Conservation (phyloP, 2,113 vertebrate genomes). For the Parotia lawesii region DNA sequence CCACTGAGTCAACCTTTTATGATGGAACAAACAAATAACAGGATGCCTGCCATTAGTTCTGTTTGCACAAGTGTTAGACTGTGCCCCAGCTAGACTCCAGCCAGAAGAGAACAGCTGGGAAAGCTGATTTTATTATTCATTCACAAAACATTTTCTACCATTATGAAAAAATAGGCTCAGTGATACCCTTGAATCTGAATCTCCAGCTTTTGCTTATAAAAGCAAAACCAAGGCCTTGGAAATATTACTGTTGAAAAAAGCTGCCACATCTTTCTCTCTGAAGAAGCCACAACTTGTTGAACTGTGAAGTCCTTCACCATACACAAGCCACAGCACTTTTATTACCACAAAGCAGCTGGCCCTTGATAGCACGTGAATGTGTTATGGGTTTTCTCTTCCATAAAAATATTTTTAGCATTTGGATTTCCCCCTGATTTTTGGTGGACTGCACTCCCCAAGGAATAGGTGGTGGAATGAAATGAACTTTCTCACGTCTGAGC, state of each 20-base stretch:
- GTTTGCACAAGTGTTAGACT: not conserved
- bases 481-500: not conserved
- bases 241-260: not conserved
- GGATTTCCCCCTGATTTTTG: not conserved
- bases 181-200: not conserved
- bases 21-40: not conserved
- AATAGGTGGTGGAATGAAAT: not conserved
- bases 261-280: not conserved
- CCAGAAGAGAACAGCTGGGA: not conserved
- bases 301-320: not conserved
- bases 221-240: not conserved
- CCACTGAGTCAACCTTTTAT: not conserved
- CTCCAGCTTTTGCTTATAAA: not conserved
- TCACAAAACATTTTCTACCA: not conserved
- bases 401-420: not conserved
- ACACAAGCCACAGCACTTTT: not conserved
- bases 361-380: not conserved
- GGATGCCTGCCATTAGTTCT: not conserved
- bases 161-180: not conserved
- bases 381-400: not conserved
- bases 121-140: not conserved
- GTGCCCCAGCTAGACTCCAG: not conserved
- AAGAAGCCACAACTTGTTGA: conserved; percentile 2
- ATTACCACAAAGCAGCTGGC: not conserved
- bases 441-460: not conserved